Evolutionary conservation across 2,888 invertebrate genomes (phyloP).

Genomic region (Zygothrica quintamaculata): DNA sequence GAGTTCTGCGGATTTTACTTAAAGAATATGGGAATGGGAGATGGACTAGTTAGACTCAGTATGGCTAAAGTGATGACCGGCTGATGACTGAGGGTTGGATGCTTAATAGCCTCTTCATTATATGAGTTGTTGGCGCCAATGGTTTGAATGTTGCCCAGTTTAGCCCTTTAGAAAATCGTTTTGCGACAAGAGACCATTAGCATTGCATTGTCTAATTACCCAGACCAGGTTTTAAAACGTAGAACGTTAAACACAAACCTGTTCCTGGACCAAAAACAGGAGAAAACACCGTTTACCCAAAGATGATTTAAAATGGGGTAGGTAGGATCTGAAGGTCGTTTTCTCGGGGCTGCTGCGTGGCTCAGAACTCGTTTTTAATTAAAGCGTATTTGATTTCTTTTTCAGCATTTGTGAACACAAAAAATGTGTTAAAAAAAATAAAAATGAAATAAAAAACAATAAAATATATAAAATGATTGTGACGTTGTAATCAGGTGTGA

Average conservation of each 20-base stretch:
- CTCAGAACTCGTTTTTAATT: slow-evolving; percentile 73
- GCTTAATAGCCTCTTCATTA: slow-evolving; percentile 65
- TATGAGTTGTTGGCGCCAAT: slow-evolving; percentile 26
- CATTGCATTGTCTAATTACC: slow-evolving; percentile 59
- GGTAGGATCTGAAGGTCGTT: slow-evolving; percentile 35
- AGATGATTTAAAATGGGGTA: slow-evolving; percentile 1
- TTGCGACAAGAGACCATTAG: slow-evolving; percentile 14
- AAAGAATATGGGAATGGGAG: background rate
- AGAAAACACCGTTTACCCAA: no score
- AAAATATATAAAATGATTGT: slow-evolving; percentile 31
- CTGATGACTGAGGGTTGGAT: no score
- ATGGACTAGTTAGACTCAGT: no score
- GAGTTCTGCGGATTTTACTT: slow-evolving; percentile 12
- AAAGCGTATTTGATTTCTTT: slow-evolving; percentile 54
- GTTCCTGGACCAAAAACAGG: slow-evolving; percentile 20
- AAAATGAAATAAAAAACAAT: slow-evolving; percentile 16
- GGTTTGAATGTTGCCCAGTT: slow-evolving; percentile 17
- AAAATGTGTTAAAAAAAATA: slow-evolving; percentile 10
- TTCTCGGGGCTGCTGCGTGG: slow-evolving; percentile 10
- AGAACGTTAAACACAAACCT: slow-evolving; percentile 1
- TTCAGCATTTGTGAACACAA: slow-evolving; percentile 11
- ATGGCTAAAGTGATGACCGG: background rate
- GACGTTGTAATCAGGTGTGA: slow-evolving; percentile 76
- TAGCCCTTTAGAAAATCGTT: slow-evolving; percentile 34
- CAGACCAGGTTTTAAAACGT: background rate